Conservation (phyloP, 1,140 invertebrate genomes). For the Ceratina australensis region DNA sequence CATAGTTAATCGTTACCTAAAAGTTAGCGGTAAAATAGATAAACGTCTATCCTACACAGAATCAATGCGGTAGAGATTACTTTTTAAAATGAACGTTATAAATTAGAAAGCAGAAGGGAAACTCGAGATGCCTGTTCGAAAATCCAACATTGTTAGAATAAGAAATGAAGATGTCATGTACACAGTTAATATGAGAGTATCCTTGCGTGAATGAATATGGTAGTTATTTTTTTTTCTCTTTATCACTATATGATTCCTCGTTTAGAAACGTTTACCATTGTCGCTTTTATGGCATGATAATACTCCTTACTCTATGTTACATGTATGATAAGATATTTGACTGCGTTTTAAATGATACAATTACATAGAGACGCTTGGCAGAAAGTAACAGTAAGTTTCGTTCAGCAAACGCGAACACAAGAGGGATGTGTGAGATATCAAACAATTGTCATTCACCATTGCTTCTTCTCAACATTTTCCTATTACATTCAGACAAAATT, state of each 20-base stretch:
- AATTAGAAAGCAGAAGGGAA: conserved; percentile 35
- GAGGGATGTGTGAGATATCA: not conserved
- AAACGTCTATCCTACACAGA: conserved; percentile 26
- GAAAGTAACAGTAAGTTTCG: not conserved
- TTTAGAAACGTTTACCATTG: conserved; percentile 49
- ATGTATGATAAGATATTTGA: conserved; percentile 43
- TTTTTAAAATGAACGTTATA: conserved; percentile 6
- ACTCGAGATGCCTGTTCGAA: conserved; percentile 26
- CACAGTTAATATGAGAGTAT: conserved; percentile 33
- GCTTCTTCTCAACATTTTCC: not conserved
- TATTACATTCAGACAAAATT: conserved; percentile 11
- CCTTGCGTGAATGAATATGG: conserved; percentile 17
- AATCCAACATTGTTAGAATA: conserved; percentile 9
- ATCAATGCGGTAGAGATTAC: conserved; percentile 27
- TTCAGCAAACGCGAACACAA: conserved; percentile 13
- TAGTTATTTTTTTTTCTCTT: not conserved
- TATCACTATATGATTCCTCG: conserved; percentile 37
- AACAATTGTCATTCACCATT: not conserved
- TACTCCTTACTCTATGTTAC: conserved; percentile 45
- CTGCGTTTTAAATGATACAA: conserved; percentile 37
- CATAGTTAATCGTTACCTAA: conserved; percentile 63
- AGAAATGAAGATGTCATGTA: conserved; percentile 35
- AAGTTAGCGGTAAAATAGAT: conserved; percentile 41
- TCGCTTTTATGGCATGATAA: conserved; percentile 42
- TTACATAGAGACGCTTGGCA: conserved; percentile 13